Evolutionary conservation across 2,797 vertebrate species (phyloP).

Genomic region (Falco concolor): DNA sequence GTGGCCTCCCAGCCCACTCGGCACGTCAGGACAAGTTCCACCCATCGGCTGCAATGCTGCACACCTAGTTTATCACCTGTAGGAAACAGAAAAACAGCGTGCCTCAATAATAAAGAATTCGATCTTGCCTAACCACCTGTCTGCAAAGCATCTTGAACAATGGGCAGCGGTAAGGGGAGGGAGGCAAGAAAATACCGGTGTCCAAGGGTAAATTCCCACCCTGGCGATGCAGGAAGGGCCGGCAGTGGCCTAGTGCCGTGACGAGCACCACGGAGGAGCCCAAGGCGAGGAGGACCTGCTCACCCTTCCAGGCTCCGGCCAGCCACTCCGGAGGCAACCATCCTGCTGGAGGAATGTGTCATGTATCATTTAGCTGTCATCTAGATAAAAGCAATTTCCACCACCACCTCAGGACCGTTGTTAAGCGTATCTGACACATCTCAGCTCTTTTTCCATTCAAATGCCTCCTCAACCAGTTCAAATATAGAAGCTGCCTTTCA

Average conservation of each 20-base stretch:
- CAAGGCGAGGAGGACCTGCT: not conserved
- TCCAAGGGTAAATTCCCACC: not conserved
- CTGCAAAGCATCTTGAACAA: rapidly evolving
- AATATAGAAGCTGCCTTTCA: constrained; percentile 46
- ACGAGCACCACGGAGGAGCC: not conserved
- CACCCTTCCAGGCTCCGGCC: not conserved
- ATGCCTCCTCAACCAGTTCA: not conserved
- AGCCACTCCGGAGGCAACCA: not conserved
- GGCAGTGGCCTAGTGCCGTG: rapidly evolving
- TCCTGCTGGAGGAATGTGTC: not conserved
- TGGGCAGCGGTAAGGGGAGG: not conserved
- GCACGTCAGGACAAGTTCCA: not conserved
- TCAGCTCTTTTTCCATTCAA: not conserved
- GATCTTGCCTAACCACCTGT: not conserved
- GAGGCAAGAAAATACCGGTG: not conserved
- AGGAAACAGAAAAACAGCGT: not conserved
- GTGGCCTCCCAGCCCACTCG: not conserved
- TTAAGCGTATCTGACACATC: not conserved
- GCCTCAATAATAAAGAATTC: not conserved
- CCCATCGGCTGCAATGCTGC: not conserved
- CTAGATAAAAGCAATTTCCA: not conserved
- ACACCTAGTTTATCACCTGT: not conserved
- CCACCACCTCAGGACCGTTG: not conserved
- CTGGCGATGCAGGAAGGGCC: not conserved
- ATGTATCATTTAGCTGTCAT: not conserved